phyloP scores from a whole-genome alignment of 2,113 vertebrate species.

The Callaeas wilsoni region DNA sequence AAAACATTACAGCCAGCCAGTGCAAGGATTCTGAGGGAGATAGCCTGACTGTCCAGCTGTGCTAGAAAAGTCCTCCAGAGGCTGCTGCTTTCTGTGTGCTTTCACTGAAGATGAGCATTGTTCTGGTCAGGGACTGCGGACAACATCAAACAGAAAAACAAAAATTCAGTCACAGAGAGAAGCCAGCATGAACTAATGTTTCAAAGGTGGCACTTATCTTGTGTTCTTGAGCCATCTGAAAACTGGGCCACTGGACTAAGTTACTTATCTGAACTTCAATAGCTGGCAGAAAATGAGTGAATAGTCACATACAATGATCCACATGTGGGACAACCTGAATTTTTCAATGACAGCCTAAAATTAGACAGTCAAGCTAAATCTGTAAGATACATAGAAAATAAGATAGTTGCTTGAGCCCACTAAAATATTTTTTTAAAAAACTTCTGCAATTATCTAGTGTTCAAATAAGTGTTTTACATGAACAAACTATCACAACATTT shows the following conservation, averaged over 20 bases:
- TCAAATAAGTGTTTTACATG: not conserved
- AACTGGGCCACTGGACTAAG: not conserved
- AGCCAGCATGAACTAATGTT: not conserved
- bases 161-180: not conserved
- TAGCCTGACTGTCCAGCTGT: not conserved
- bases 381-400: not conserved
- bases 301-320: not conserved
- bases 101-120: not conserved
- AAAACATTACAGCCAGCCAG: not conserved
- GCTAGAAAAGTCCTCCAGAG: not conserved
- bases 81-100: not conserved
- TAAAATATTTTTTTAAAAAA: not conserved
- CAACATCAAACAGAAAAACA: not conserved
- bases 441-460: rapidly evolving
- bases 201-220: not conserved
- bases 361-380: not conserved
- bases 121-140: not conserved
- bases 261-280: not conserved
- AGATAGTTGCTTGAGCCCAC: rapidly evolving
- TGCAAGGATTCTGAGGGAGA: not conserved
- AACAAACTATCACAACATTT: not conserved
- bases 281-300: not conserved
- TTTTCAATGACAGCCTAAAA: not conserved
- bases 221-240: not conserved
- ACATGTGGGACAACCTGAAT: not conserved